Evolutionary conservation across 1,140 invertebrate genomes (phyloP).

Genomic region (Dendroctonus ponderosae): DNA sequence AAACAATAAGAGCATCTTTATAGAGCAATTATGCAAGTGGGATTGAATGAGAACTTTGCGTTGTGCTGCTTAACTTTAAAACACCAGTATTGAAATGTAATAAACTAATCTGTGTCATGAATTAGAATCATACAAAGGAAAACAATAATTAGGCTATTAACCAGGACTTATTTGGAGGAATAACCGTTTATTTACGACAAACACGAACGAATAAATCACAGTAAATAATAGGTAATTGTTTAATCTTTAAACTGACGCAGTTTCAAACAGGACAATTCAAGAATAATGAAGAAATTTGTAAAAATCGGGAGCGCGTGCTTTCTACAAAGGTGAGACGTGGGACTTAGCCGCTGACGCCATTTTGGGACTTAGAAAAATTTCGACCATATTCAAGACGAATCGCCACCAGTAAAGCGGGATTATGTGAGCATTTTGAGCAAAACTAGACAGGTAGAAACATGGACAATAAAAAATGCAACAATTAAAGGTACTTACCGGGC

Average conservation of each 20-base stretch:
- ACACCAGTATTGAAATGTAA: neutral
- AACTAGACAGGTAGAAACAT: conserved; percentile 32
- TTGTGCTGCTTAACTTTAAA: too few species aligned
- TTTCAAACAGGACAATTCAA: conserved; percentile 13
- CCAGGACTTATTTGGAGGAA: neutral
- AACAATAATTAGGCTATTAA: neutral
- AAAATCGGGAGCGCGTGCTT: conserved; percentile 32
- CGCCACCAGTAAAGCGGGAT: conserved; percentile 43
- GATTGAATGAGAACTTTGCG: too few species aligned
- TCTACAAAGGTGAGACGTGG: conserved; percentile 45
- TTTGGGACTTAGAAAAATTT: conserved; percentile 84
- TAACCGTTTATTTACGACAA: neutral
- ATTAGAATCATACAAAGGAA: conserved; percentile 18
- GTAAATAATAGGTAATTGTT: neutral
- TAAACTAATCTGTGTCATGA: conserved; percentile 1
- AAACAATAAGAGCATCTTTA: too few species aligned
- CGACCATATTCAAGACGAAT: conserved; percentile 38
- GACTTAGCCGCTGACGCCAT: conserved; percentile 76
- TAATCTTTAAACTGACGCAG: neutral
- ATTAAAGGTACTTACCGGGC: too few species aligned
- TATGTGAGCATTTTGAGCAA: conserved; percentile 23
- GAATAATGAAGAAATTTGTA: conserved; percentile 23
- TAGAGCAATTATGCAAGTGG: too few species aligned
- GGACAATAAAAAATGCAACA: conserved; percentile 26
- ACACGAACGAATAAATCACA: neutral